These are phyloP conservation scores for Pseudochirops cupreus DNA, from an alignment of 2,797 vertebrate genomes.

Conservation along the genomic window DNA sequence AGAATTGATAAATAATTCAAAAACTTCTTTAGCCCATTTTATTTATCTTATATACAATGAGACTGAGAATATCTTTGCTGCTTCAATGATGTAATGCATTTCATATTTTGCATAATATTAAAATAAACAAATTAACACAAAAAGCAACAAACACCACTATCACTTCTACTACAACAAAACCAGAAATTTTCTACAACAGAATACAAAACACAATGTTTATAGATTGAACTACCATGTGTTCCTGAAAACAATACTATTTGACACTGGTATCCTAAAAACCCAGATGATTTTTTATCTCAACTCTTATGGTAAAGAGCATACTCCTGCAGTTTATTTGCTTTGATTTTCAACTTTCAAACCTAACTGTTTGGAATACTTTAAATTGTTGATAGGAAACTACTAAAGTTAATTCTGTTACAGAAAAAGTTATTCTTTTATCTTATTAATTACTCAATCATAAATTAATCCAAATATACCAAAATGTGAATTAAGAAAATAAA, in stretches of 20 bases:
- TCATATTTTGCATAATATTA: neutral
- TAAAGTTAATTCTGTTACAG: neutral
- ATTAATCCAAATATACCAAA: neutral
- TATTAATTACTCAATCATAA: neutral
- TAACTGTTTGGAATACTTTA: neutral
- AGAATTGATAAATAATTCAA: neutral
- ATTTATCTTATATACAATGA: neutral
- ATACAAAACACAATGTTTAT: neutral
- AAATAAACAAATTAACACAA: neutral
- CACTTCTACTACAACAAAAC: neutral
- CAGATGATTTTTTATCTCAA: accelerated
- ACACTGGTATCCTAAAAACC: neutral
- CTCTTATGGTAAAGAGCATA: neutral
- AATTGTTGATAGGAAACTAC: neutral
- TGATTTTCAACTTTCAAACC: neutral
- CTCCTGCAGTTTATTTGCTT: neutral
- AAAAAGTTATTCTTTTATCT: neutral
- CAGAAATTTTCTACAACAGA: neutral
- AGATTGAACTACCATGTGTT: neutral
- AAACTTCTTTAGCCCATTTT: neutral
- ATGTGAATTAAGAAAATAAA: neutral
- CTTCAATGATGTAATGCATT: neutral
- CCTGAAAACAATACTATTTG: neutral
- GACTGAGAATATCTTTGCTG: neutral
- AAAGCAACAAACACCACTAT: neutral